Base-by-base conservation (phyloP, 2,888 invertebrate genomes). In the Spisula solida region DNA sequence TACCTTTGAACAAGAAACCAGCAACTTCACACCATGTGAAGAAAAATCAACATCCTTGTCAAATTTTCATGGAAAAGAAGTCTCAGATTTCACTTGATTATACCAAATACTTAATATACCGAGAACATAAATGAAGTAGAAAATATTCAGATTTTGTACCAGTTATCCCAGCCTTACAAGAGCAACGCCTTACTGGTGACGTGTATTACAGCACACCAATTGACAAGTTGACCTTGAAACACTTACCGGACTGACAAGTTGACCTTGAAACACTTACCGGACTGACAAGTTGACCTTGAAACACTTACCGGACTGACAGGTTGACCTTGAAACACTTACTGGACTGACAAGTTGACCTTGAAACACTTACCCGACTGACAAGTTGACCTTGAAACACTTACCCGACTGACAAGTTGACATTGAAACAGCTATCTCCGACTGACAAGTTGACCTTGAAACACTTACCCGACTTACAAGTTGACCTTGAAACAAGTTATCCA, bases 301-400 rank as follows among this genome's bases (percentile, higher is more conserved):
- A 96, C 25, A 95, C 93, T 85, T 83, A 96, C 96, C 95, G 95
- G 94, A 88, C 96, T 96, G 66, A 95, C 94, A 25, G 96, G 93
- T 90, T 96, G 94, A 82, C 96, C 96, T 87, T 95, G 95, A 92
- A 96, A 96, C 25, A 95, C n/a, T n/a, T n/a, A n/a, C n/a, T n/a
- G n/a, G n/a, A n/a, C n/a, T n/a, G n/a, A n/a, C n/a, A n/a, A n/a
- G n/a, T n/a, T n/a, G n/a, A n/a, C n/a, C n/a, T n/a, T n/a, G n/a
- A n/a, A n/a, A n/a, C n/a, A 82, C 93, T 85, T 83, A 96, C 96
- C 95, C 95, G 94, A 88, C 96, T 96, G 66, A 95, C 94, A 25
- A 96, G 93, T 90, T 96, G 94, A 82, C 96, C 96, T 87, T 95
- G 95, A 92, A 96, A 96, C 25, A 95, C 93, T 85, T 83, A 96